Evolutionary conservation across 2,113 vertebrate species (phyloP).

Genomic region (Herpailurus yagouaroundi): DNA sequence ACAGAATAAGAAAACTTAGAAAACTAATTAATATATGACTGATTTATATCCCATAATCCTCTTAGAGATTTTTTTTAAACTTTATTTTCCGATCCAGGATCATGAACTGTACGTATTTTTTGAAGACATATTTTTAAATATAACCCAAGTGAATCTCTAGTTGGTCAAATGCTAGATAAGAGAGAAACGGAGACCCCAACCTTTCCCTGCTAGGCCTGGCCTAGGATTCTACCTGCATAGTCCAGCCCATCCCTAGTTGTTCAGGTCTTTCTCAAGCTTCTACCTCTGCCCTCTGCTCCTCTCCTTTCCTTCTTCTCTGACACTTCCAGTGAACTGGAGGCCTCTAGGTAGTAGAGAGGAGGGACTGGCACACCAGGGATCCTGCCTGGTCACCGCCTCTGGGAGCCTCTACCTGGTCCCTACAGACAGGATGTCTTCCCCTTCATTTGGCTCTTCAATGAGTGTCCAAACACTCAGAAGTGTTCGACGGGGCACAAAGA

Average conservation of each 20-base stretch:
- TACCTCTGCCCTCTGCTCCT: neutral
- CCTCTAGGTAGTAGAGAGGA: neutral
- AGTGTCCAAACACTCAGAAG: neutral
- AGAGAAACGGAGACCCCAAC: neutral
- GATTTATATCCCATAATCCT: neutral
- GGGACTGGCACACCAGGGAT: neutral
- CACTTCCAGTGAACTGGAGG: neutral
- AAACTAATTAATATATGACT: neutral
- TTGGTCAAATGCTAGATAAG: neutral
- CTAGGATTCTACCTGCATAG: neutral
- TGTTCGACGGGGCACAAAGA: neutral
- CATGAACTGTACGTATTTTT: neutral
- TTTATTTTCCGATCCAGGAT: neutral
- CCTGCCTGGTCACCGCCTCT: neutral
- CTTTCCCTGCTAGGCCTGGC: neutral
- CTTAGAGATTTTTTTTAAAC: neutral
- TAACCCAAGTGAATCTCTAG: neutral
- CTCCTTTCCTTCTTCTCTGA: neutral
- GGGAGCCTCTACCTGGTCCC: neutral
- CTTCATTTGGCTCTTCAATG: neutral
- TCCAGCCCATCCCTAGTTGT: neutral
- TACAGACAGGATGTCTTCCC: neutral
- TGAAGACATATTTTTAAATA: neutral
- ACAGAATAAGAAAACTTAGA: neutral
- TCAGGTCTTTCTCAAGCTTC: neutral